Percentiles rank a stretch among this genome's conserved stretches.
phyloP scores from a whole-genome alignment of 2,797 vertebrate species.

The Apodemus agrarius region DNA sequence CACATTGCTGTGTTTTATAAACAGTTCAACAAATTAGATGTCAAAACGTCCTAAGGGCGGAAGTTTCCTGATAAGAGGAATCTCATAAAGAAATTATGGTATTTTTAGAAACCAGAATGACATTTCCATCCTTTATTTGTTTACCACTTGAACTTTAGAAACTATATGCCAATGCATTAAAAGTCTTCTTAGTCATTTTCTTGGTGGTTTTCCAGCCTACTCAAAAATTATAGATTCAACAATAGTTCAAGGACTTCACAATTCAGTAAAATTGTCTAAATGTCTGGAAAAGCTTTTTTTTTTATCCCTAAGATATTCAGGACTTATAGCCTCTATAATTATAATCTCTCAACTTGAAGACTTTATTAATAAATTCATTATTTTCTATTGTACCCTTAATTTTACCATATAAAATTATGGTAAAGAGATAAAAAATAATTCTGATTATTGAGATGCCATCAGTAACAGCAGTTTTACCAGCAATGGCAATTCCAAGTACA shows the following conservation, averaged over 20 bases:
- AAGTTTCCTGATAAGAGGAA: slow-evolving; percentile 82
- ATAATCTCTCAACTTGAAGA: slow-evolving; percentile 62
- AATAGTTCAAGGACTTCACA: slow-evolving; percentile 82
- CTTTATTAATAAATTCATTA: slow-evolving; percentile 73
- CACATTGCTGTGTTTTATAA: slow-evolving; percentile 83
- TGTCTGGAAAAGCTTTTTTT: slow-evolving; percentile 56
- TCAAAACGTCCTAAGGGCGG: slow-evolving; percentile 78
- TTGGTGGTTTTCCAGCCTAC: slow-evolving; percentile 80
- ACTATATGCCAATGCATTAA: slow-evolving; percentile 76
- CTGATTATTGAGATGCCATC: slow-evolving; percentile 32
- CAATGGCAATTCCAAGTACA: slow-evolving; percentile 56
- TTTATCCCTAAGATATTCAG: slow-evolving; percentile 69
- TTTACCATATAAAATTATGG: slow-evolving; percentile 40
- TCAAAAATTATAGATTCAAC: slow-evolving; percentile 79
- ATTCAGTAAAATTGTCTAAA: slow-evolving; percentile 76
- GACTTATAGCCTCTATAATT: slow-evolving; percentile 71
- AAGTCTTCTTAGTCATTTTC: slow-evolving; percentile 79
- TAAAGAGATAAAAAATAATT: slow-evolving; percentile 58
- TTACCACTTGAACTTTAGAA: slow-evolving; percentile 78
- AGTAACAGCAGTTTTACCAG: slow-evolving; percentile 32
- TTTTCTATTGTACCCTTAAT: slow-evolving; percentile 36
- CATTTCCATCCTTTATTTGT: slow-evolving; percentile 80
- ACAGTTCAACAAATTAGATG: slow-evolving; percentile 82
- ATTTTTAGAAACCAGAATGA: slow-evolving; percentile 82
- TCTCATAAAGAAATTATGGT: slow-evolving; percentile 80